A percentile compares a stretch with the other conserved stretches of the same genome.
Conservation (phyloP, 1,140 invertebrate species). For the Formica selysi region DNA sequence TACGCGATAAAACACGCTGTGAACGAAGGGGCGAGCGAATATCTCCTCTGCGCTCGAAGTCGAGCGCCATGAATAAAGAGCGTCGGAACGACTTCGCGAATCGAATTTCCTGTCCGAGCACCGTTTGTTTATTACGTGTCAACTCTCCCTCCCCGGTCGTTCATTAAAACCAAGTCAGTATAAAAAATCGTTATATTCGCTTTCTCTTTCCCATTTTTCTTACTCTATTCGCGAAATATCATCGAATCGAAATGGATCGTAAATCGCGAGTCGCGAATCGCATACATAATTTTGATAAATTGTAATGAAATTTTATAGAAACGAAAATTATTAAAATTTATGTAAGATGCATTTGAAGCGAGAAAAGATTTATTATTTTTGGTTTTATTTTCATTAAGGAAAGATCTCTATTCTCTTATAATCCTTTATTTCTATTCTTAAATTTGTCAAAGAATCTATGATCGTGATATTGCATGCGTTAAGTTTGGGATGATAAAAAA, state of each 20-base stretch:
- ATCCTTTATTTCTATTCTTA: not conserved
- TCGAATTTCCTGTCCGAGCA: constrained; percentile 50
- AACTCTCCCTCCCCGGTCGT: not conserved
- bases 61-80: constrained; percentile 45
- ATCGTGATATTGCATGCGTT: not conserved
- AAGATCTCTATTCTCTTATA: not conserved
- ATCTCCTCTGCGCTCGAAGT: constrained; percentile 22
- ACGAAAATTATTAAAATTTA: not conserved
- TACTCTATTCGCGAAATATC: not conserved
- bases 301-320: not conserved
- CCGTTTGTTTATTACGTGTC: constrained; percentile 43
- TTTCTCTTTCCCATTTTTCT: not conserved
- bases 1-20: constrained; percentile 60
- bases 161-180: constrained; percentile 16
- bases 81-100: constrained; percentile 37
- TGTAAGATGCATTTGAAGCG: not conserved
- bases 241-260: constrained; percentile 2
- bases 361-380: too few relatives aligned
- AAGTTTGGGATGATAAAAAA: not conserved
- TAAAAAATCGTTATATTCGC: constrained; percentile 23
- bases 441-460: not conserved
- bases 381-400: not conserved
- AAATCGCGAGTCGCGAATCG: constrained; percentile 15
- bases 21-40: constrained; percentile 46
- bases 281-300: not conserved